A percentile compares a stretch with the other conserved stretches of the same genome.
These are phyloP conservation scores for Polymixis lichenea DNA, from an alignment of 2,888 invertebrate species.

Conservation along the genomic window DNA sequence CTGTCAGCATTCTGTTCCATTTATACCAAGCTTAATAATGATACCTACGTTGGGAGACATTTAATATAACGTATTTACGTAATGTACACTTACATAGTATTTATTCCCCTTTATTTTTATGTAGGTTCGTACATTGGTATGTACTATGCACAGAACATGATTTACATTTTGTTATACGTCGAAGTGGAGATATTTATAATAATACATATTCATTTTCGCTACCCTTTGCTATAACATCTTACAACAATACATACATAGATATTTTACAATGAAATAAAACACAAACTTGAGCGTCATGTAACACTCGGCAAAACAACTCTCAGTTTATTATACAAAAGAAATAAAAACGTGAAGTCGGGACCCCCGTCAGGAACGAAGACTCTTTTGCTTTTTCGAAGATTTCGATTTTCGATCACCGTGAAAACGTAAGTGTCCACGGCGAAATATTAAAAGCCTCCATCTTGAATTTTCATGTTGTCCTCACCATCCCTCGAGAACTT, in stretches of 20 bases:
- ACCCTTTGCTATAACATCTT: neutral
- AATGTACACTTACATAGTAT: neutral
- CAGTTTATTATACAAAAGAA: no score
- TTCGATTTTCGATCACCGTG: no score
- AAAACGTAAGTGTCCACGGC: no score
- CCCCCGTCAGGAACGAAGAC: no score
- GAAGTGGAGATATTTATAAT: conserved; percentile 13
- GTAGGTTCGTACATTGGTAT: neutral
- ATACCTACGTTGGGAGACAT: neutral
- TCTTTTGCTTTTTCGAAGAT: no score
- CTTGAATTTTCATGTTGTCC: no score
- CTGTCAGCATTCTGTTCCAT: conserved; percentile 9
- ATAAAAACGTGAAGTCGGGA: no score
- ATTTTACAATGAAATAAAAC: neutral
- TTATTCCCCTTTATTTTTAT: conserved; percentile 7
- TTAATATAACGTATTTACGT: neutral
- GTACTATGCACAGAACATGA: no score
- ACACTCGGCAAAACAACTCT: neutral
- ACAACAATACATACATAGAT: neutral
- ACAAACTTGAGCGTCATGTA: neutral
- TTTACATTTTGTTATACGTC: conserved; percentile 14
- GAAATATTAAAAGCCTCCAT: no score
- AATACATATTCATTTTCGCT: conserved; percentile 4
- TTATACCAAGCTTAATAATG: neutral
- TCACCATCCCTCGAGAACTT: no score